These are phyloP conservation scores for Chironomus riparius DNA, from an alignment of 2,888 invertebrate genomes.

Conservation along the genomic window DNA sequence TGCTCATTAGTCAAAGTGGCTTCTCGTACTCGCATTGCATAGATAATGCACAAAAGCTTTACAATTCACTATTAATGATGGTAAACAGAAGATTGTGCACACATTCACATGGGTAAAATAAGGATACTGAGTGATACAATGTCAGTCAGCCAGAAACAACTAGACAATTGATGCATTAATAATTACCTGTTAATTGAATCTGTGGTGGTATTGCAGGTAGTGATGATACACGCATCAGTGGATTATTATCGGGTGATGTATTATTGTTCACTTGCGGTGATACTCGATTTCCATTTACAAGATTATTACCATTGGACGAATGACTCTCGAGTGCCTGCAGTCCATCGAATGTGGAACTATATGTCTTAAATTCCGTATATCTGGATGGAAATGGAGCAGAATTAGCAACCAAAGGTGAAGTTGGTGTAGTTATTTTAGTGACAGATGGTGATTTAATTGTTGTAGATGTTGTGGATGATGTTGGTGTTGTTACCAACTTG, in stretches of 20 bases:
- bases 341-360: constrained; percentile 29
- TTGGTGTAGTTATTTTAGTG: constrained; percentile 23
- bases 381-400: constrained; percentile 27
- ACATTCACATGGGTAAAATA: not conserved
- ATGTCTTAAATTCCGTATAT: constrained; percentile 30
- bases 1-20: not conserved
- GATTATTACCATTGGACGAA: constrained; percentile 26
- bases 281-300: constrained; percentile 11
- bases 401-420: constrained; percentile 17
- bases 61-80: not conserved
- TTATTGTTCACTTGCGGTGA: constrained; percentile 9
- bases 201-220: constrained; percentile 30
- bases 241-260: constrained; percentile 22
- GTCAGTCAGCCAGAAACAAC: not conserved
- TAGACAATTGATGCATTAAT: constrained; percentile 12
- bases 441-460: constrained; percentile 9
- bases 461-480: not conserved
- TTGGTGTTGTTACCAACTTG: constrained; percentile 24
- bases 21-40: not conserved
- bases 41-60: not conserved
- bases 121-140: no score
- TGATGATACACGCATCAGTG: constrained; percentile 30
- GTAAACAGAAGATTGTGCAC: not conserved
- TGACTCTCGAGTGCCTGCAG: constrained; percentile 28
- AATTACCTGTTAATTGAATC: constrained; percentile 22